Conservation (phyloP, 1,140 invertebrate genomes). For the Ostrea denselamellosa region DNA sequence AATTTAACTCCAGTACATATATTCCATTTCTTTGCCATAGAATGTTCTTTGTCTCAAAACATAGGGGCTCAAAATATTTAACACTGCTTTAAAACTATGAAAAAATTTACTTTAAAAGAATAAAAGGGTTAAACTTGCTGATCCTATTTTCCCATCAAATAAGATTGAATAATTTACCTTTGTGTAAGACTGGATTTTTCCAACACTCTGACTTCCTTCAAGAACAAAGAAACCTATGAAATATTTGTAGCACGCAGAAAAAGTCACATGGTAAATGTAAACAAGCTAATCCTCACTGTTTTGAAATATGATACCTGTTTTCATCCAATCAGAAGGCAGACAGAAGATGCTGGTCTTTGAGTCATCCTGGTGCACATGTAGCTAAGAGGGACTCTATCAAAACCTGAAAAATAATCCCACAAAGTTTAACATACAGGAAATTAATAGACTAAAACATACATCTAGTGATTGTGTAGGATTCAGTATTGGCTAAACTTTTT, state of each 20-base stretch:
- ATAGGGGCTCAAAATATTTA: not conserved
- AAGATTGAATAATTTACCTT: slow-evolving; percentile 9
- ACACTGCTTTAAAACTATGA: not conserved
- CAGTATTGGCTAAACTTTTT: too few relatives aligned
- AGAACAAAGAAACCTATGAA: slow-evolving; percentile 32
- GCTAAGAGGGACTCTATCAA: slow-evolving; percentile 38
- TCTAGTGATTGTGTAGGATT: too few relatives aligned
- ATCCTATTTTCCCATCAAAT: not conserved
- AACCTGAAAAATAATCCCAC: slow-evolving; percentile 12
- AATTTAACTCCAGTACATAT: too few relatives aligned
- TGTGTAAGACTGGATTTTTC: not conserved
- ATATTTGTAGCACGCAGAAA: slow-evolving; percentile 50
- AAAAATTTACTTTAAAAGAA: not conserved
- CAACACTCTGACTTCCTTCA: slow-evolving; percentile 29
- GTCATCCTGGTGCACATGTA: slow-evolving; percentile 37
- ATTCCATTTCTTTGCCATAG: not conserved
- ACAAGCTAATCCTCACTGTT: slow-evolving; percentile 39
- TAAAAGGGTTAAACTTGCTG: not conserved
- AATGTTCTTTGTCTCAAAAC: not conserved
- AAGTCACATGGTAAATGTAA: slow-evolving; percentile 52
- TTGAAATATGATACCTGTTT: slow-evolving; percentile 48
- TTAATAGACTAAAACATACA: too few relatives aligned
- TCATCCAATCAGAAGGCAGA: slow-evolving; percentile 45
- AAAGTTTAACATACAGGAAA: not conserved
- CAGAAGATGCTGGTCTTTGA: slow-evolving; percentile 11